phyloP scores from a whole-genome alignment of 2,797 vertebrate genomes.

The Brotogeris chrysoptera region DNA sequence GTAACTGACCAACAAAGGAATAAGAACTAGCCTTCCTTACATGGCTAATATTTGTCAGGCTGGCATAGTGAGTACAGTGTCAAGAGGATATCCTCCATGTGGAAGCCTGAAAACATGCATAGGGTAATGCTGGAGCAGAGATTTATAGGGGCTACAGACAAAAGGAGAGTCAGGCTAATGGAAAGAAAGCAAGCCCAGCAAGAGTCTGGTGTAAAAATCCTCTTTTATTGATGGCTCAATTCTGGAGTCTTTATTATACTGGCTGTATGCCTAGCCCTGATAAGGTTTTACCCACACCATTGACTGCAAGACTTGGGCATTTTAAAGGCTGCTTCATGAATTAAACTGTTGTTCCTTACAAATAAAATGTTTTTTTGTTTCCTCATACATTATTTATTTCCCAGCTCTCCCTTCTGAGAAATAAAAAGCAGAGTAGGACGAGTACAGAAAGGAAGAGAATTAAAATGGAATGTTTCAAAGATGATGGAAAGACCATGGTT shows the following conservation, averaged over 20 bases:
- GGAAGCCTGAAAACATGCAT: neutral
- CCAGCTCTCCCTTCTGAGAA: neutral
- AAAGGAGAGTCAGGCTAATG: neutral
- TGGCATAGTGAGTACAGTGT: neutral
- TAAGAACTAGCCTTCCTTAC: neutral
- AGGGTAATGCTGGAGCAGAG: neutral
- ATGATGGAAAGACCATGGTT: neutral
- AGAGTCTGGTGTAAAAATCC: constrained; percentile 15
- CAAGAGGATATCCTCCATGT: neutral
- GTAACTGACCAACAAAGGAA: neutral
- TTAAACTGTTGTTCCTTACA: constrained; percentile 49
- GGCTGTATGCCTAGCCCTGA: neutral
- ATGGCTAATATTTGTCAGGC: neutral
- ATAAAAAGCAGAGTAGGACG: neutral
- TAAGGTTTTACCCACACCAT: neutral
- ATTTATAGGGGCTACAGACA: neutral
- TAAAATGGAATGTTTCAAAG: neutral
- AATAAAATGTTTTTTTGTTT: neutral
- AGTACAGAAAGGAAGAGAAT: neutral
- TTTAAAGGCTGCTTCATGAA: constrained; percentile 38
- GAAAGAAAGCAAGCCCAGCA: neutral
- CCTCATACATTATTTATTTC: constrained; percentile 47
- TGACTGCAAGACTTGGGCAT: neutral
- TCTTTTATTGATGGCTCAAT: constrained; percentile 16
- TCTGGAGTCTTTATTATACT: constrained; percentile 23